phyloP scores from a whole-genome alignment of 1,140 invertebrate species.

The Bombus vancouverensis region DNA sequence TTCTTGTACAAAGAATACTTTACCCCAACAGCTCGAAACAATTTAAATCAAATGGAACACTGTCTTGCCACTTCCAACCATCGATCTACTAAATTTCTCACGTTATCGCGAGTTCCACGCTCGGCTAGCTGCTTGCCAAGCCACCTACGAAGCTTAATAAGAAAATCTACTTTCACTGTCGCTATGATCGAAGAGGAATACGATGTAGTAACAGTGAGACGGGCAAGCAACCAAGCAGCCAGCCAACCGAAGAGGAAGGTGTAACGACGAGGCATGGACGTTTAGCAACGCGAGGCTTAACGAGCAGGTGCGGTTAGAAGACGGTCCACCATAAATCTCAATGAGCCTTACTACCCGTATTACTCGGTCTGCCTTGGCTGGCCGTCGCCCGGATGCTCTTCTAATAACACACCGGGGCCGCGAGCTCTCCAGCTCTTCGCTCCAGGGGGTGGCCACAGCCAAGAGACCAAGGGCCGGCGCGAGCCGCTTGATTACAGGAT shows the following conservation, averaged over 20 bases:
- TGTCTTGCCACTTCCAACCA: not conserved
- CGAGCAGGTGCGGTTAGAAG: slow-evolving; percentile 34
- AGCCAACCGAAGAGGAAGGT: not conserved
- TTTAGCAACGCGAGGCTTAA: slow-evolving; percentile 23
- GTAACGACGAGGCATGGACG: not conserved
- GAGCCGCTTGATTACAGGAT: slow-evolving; percentile 77
- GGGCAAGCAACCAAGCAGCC: too few relatives aligned
- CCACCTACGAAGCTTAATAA: not conserved
- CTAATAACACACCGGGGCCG: slow-evolving; percentile 74
- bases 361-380: slow-evolving; percentile 61
- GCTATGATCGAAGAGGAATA: not conserved
- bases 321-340: slow-evolving; percentile 73
- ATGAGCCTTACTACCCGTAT: slow-evolving; percentile 67
- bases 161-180: slow-evolving; percentile 4
- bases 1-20: too few relatives aligned
- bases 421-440: slow-evolving; percentile 56
- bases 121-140: too few relatives aligned
- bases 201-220: too few relatives aligned
- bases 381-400: slow-evolving; percentile 65
- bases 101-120: not conserved
- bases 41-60: not conserved
- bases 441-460: slow-evolving; percentile 59
- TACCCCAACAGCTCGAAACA: not conserved
- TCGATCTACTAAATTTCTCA: not conserved
- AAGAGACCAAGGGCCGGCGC: slow-evolving; percentile 35